Evolutionary conservation across 2,888 invertebrate genomes (phyloP), one percentile per base, ranked within the genome.

Genomic region (Bhutanitis thaidina): DNA sequence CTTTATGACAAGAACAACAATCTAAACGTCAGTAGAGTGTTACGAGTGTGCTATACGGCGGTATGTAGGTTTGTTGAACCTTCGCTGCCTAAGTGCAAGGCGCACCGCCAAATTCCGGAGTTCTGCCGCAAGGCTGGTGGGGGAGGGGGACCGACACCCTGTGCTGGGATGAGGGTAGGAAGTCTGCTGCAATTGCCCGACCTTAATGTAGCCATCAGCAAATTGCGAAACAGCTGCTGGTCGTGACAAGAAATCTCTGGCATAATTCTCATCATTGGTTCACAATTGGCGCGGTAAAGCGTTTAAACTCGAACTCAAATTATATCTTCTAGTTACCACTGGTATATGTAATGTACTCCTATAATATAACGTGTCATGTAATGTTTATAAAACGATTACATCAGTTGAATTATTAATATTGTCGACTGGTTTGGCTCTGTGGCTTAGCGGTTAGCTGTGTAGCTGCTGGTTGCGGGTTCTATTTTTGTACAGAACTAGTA

Each of bases 201-300:
- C 85, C 85, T 79, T 84, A 86, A 86, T 82, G 75, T 73, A 67
- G 74, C 85, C 86, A 88, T 86, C 88, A 87, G 84, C 87, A 87
- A 84, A 88, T 88, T 86, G 88, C 85, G 75, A 80, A 78, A 82
- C 84, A 82, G 70, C 84, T 84, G 81, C 80, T 85, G 82, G 66
- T 74, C 69, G 71, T 75, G 81, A 86, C 86, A 84, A 85, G 83
- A 86, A 85, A 76, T 70, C 74, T 69, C 69, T 71, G 75, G 74
- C 82, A 77, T 77, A 76, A 82, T 80, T 81, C 80, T 75, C 72
- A 74, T 77, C 71, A 77, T 81, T 67, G 74, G 69, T 72, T 74
- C 70, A 72, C 72, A 73, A 77, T 76, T n/a, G n/a, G n/a, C n/a
- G n/a, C n/a, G n/a, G n/a, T n/a, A n/a, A n/a, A n/a, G n/a, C n/a